Conservation (phyloP, 35 echinoderm and acorn worm genomes). For the Chiridota heheva region DNA sequence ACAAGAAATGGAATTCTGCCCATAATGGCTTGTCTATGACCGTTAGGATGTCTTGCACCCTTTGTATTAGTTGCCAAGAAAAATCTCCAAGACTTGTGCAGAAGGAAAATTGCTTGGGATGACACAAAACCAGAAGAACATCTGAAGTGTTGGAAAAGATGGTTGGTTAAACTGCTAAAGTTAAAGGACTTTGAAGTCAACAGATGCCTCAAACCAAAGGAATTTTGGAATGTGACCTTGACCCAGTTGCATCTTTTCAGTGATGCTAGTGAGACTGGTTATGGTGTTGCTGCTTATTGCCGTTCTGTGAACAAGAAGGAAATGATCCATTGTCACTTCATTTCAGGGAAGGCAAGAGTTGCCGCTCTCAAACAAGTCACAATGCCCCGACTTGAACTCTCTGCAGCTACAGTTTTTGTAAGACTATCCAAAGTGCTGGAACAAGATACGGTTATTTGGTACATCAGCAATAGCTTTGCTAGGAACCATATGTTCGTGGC, state of each 20-base stretch:
- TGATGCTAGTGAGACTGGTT: conserved; percentile 54
- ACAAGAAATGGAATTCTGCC: conserved; percentile 53
- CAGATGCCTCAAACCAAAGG: conserved; percentile 51
- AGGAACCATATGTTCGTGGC: conserved; percentile 50
- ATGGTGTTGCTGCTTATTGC: conserved; percentile 67
- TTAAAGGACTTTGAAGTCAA: conserved; percentile 32
- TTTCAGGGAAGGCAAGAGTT: conserved; percentile 55
- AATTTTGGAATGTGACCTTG: not conserved
- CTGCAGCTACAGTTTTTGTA: conserved; percentile 50
- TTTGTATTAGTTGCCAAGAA: conserved; percentile 59
- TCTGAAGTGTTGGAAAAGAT: conserved; percentile 43
- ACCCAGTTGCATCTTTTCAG: conserved; percentile 70
- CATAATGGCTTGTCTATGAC: conserved; percentile 69
- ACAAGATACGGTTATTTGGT: conserved; percentile 64
- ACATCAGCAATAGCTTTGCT: conserved; percentile 39
- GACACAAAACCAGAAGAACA: conserved; percentile 43
- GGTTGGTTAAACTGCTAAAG: conserved; percentile 58
- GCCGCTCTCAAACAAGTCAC: conserved; percentile 61
- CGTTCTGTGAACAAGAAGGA: conserved; percentile 22
- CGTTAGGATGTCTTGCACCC: conserved; percentile 54
- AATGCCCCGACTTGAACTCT: conserved; percentile 66
- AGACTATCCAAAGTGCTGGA: conserved; percentile 21
- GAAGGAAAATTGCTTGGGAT: conserved; percentile 61
- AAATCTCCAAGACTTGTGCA: conserved; percentile 73
- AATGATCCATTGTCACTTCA: conserved; percentile 7